These are phyloP conservation scores for Dione juno DNA, from an alignment of 2,888 invertebrate species.

Conservation along the genomic window DNA sequence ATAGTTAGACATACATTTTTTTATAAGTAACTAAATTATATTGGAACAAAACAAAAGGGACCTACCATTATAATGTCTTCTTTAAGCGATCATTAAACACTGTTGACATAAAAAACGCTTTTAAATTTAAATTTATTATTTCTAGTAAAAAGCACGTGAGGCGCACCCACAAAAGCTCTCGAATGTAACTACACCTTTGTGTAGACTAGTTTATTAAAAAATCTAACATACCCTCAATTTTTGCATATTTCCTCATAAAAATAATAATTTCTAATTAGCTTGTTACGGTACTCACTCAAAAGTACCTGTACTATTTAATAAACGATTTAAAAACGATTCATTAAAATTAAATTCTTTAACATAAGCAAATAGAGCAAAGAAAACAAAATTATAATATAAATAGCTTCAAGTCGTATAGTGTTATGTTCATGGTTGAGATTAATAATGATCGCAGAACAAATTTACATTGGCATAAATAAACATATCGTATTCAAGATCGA, in stretches of 20 bases:
- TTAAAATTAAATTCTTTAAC: neutral
- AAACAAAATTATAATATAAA: constrained; percentile 17
- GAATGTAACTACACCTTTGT: neutral
- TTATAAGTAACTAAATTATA: neutral
- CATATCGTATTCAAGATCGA: constrained; percentile 23
- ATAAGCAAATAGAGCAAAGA: constrained; percentile 16
- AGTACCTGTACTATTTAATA: neutral
- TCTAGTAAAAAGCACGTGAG: neutral
- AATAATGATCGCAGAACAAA: constrained; percentile 18
- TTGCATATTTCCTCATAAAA: neutral
- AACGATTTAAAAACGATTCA: constrained; percentile 7
- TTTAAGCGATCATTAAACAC: neutral
- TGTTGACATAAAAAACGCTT: neutral
- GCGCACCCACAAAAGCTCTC: neutral
- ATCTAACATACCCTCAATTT: neutral
- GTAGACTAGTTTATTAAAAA: neutral
- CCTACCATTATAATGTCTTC: constrained; percentile 14
- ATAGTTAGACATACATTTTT: no score
- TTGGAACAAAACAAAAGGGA: neutral
- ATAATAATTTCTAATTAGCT: neutral
- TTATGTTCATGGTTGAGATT: constrained; percentile 17
- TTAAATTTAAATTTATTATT: neutral
- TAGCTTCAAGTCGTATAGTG: neutral
- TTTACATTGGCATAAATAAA: constrained; percentile 26
- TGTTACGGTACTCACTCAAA: neutral